Conservation (phyloP, 2,113 vertebrate genomes). For the Cairina moschata region DNA sequence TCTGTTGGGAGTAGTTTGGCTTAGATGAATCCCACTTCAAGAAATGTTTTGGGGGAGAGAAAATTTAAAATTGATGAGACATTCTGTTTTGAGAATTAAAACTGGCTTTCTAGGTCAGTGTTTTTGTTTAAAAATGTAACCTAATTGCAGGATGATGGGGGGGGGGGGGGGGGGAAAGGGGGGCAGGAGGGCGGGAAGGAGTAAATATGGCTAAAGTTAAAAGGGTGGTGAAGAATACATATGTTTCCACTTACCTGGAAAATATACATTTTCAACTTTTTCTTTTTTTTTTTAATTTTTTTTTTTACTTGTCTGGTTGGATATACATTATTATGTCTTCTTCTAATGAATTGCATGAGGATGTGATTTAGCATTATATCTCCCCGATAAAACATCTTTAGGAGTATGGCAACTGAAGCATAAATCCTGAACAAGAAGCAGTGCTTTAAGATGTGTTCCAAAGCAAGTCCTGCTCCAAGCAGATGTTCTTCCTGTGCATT, state of each 20-base stretch:
- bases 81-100: neutral
- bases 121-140: neutral
- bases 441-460: neutral
- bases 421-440: neutral
- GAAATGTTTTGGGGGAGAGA: neutral
- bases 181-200: neutral
- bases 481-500: neutral
- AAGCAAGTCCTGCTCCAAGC: neutral
- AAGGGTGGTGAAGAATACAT: neutral
- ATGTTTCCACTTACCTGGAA: neutral
- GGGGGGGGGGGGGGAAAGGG: neutral
- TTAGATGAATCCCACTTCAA: neutral
- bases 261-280: neutral
- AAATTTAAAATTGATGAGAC: neutral
- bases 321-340: neutral
- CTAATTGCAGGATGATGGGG: neutral
- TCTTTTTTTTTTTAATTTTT: rapidly evolving
- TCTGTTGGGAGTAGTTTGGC: neutral
- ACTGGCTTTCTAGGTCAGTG: neutral
- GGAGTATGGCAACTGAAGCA: neutral
- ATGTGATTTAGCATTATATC: neutral
- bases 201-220: neutral
- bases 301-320: neutral
- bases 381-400: neutral
- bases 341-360: neutral